Percentiles rank a stretch among this genome's conserved stretches.
These are phyloP conservation scores for Cistogaster globosa DNA, from an alignment of 2,888 invertebrate species.

Conservation along the genomic window DNA sequence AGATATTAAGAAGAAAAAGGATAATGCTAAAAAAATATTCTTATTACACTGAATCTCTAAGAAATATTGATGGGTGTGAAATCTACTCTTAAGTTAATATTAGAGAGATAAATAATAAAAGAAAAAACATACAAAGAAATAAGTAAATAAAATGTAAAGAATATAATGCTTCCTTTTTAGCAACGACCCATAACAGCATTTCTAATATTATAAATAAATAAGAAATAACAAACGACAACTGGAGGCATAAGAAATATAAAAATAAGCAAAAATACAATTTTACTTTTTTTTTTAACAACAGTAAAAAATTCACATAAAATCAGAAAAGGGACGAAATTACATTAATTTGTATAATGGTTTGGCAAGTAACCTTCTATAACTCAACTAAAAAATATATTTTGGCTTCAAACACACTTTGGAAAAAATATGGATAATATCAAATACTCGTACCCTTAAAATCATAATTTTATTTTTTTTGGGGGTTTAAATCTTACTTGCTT, in stretches of 20 bases:
- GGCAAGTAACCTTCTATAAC: neutral
- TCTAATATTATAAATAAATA: slow-evolving; percentile 66
- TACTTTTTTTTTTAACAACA: neutral
- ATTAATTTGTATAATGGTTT: slow-evolving; percentile 34
- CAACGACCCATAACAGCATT: slow-evolving; percentile 52
- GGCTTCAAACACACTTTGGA: too few species aligned
- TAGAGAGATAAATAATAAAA: neutral
- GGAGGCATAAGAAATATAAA: neutral
- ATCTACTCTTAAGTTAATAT: neutral
- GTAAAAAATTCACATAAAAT: slow-evolving; percentile 8
- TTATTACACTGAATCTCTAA: slow-evolving; percentile 18
- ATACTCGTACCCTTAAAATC: neutral
- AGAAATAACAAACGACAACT: slow-evolving; percentile 63
- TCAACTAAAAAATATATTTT: neutral
- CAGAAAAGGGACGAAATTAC: neutral
- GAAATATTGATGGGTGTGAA: slow-evolving; percentile 22
- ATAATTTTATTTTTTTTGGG: too few species aligned
- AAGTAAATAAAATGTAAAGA: neutral
- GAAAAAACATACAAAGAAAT: neutral
- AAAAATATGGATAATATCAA: neutral
- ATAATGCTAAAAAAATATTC: slow-evolving; percentile 28
- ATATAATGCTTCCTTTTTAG: neutral
- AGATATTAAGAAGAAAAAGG: neutral
- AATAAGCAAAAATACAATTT: neutral
- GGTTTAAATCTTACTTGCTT: too few species aligned